These are phyloP conservation scores for Geothlypis trichas DNA, from an alignment of 2,113 vertebrate species.

Conservation along the genomic window DNA sequence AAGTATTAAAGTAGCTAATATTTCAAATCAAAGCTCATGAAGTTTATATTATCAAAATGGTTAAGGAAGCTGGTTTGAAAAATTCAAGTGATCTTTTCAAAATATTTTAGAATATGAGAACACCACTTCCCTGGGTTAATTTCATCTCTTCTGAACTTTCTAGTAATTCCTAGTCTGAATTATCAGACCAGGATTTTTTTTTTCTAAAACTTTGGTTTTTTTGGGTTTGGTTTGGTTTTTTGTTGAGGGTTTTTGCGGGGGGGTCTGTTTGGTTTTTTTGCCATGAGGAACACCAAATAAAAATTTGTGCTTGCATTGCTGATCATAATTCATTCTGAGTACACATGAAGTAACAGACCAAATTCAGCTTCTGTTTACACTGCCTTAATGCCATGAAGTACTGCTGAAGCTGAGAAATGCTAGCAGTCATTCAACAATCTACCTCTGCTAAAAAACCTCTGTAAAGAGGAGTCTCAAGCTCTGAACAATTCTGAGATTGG, in stretches of 20 bases:
- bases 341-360: neutral
- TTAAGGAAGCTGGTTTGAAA: neutral
- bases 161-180: neutral
- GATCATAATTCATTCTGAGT: neutral
- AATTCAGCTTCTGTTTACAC: neutral
- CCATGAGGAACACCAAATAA: neutral
- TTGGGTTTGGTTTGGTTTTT: neutral
- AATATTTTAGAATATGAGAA: neutral
- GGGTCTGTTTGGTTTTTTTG: neutral
- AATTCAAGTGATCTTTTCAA: neutral
- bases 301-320: neutral
- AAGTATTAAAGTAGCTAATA: neutral
- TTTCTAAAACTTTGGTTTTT: too few relatives aligned
- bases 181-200: neutral
- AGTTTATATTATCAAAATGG: neutral
- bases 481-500: neutral
- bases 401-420: neutral
- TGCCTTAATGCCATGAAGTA: neutral
- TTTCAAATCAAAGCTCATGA: neutral
- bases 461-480: neutral
- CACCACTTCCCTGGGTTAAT: neutral
- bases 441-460: neutral
- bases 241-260: neutral
- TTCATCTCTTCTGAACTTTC: neutral
- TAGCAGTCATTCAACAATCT: neutral